Conservation (phyloP, 2,888 invertebrate species). For the Platycheirus rosarum region DNA sequence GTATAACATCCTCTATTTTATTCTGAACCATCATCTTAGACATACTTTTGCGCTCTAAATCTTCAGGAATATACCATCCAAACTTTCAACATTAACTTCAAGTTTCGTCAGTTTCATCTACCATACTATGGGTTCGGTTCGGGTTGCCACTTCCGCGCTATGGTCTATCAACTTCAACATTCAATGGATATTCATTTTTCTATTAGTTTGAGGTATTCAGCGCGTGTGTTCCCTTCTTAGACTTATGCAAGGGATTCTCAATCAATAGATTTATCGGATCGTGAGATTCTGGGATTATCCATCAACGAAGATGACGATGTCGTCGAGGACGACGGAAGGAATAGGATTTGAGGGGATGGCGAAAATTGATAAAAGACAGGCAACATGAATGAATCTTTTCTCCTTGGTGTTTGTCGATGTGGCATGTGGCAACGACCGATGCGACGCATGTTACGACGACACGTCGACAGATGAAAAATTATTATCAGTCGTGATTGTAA, state of each 20-base stretch:
- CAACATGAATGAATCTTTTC: slow-evolving; percentile 26
- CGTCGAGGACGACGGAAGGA: not conserved
- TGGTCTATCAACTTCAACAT: slow-evolving; percentile 23
- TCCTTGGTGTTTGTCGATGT: slow-evolving; percentile 1
- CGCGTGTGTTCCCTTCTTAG: slow-evolving; percentile 25
- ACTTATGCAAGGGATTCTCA: slow-evolving; percentile 54
- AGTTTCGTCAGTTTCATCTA: not conserved
- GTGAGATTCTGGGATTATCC: slow-evolving; percentile 53
- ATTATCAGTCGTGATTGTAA: slow-evolving; percentile 49
- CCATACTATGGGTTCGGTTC: not conserved
- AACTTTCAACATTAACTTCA: not conserved
- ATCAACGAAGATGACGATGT: slow-evolving; percentile 15
- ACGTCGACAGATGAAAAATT: slow-evolving; percentile 41
- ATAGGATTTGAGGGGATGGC: not conserved
- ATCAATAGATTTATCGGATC: slow-evolving; percentile 60
- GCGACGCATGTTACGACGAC: not conserved
- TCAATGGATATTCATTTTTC: slow-evolving; percentile 16
- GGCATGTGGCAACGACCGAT: slow-evolving; percentile 1
- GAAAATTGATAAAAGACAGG: slow-evolving; percentile 22
- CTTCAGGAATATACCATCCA: not conserved
- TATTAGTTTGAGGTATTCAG: slow-evolving; percentile 22
- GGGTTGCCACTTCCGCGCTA: not conserved
- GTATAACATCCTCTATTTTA: not conserved
- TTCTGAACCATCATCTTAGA: not conserved
- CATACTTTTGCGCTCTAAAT: not conserved